phyloP scores from a whole-genome alignment of 2,888 invertebrate species.

The Psococerastis gibbosa region DNA sequence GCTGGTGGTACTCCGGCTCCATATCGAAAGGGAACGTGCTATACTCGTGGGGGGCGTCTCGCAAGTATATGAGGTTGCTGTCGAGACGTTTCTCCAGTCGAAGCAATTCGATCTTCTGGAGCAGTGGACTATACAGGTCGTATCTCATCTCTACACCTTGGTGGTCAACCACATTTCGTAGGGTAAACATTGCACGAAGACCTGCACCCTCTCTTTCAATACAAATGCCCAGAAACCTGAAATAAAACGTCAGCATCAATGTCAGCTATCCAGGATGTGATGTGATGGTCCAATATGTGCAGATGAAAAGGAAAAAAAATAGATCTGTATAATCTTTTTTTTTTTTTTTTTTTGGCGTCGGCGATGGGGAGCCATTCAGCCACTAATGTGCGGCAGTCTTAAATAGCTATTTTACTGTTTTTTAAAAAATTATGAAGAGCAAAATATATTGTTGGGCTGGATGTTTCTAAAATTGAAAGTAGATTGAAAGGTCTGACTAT shows the following conservation, averaged over 20 bases:
- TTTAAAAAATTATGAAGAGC: too few relatives aligned
- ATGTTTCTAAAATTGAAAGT: too few relatives aligned
- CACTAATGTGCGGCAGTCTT: too few relatives aligned
- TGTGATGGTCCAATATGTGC: too few relatives aligned
- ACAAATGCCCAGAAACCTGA: constrained; percentile 80
- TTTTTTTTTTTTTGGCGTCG: too few relatives aligned
- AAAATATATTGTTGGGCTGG: too few relatives aligned
- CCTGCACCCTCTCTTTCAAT: constrained; percentile 70
- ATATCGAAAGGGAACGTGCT: constrained; percentile 85
- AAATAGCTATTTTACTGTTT: too few relatives aligned
- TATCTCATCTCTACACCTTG: constrained; percentile 50
- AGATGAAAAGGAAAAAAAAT: too few relatives aligned
- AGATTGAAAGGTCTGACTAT: too few relatives aligned
- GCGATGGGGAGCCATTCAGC: too few relatives aligned
- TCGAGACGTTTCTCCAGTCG: constrained; percentile 86
- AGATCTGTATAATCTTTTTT: too few relatives aligned
- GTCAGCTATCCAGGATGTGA: too few relatives aligned
- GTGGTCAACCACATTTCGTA: constrained; percentile 86
- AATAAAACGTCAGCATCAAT: not conserved
- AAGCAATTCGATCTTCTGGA: constrained; percentile 77
- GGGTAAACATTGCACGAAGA: constrained; percentile 60
- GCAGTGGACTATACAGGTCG: constrained; percentile 83
- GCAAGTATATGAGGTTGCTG: constrained; percentile 66
- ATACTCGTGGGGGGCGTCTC: constrained; percentile 79
- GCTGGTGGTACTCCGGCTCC: constrained; percentile 62